phyloP scores from a whole-genome alignment of 2,888 invertebrate species.

The Diarsia mendica region DNA sequence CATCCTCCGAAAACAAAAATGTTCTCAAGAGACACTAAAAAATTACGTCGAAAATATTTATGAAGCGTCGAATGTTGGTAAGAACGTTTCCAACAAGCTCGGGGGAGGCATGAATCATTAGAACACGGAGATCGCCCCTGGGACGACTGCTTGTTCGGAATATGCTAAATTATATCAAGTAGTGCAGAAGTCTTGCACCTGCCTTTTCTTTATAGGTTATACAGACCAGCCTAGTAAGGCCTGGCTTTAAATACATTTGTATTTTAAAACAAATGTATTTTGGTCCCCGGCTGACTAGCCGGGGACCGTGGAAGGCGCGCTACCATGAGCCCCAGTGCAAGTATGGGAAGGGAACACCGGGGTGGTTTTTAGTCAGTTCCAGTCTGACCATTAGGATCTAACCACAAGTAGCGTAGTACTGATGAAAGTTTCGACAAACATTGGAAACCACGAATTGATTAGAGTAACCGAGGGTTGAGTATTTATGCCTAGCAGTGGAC shows the following conservation, averaged over 20 bases:
- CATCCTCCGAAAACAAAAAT: constrained; percentile 1
- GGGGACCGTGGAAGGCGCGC: too few species aligned
- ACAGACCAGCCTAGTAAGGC: too few species aligned
- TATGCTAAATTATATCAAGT: constrained; percentile 37
- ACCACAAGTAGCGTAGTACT: too few species aligned
- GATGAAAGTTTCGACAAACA: too few species aligned
- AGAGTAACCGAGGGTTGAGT: not conserved
- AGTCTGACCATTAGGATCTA: too few species aligned
- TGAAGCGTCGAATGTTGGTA: constrained; percentile 27
- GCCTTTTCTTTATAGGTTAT: not conserved
- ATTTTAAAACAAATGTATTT: too few species aligned
- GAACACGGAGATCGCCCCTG: constrained; percentile 36
- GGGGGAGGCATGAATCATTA: constrained; percentile 58
- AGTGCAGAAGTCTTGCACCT: constrained; percentile 33
- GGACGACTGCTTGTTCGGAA: constrained; percentile 33
- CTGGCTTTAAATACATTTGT: too few species aligned
- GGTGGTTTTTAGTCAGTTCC: too few species aligned
- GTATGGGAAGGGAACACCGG: too few species aligned
- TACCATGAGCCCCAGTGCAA: too few species aligned
- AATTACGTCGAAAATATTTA: constrained; percentile 29
- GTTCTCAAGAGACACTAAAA: constrained; percentile 17
- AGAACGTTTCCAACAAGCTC: constrained; percentile 39
- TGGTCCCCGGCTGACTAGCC: too few species aligned
- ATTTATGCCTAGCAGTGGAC: not conserved
- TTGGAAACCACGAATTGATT: not conserved